Percentiles rank a stretch among this genome's conserved stretches.
phyloP scores from a whole-genome alignment of 2,888 invertebrate species.

The Macrophya alboannulata region DNA sequence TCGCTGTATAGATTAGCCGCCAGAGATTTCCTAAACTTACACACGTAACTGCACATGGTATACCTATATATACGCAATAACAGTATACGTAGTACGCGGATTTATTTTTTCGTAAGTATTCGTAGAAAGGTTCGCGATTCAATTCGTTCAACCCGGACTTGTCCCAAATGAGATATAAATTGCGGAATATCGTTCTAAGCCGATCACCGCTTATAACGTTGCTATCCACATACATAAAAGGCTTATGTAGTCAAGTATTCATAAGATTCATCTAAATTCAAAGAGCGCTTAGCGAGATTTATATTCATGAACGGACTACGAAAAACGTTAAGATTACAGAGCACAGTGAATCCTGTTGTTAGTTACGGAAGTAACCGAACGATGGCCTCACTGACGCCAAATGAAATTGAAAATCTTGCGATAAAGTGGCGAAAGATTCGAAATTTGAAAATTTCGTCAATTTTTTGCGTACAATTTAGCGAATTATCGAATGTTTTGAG shows the following conservation, averaged over 20 bases:
- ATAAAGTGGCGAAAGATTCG: not conserved
- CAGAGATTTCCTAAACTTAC: slow-evolving; percentile 31
- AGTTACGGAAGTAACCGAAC: not conserved
- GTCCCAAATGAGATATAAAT: slow-evolving; percentile 53
- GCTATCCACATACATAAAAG: not conserved
- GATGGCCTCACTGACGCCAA: not conserved
- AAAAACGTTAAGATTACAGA: slow-evolving; percentile 18
- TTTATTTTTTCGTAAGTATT: not conserved
- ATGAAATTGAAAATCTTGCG: not conserved
- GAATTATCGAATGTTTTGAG: not conserved
- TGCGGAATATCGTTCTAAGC: slow-evolving; percentile 41
- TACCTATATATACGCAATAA: slow-evolving; percentile 11
- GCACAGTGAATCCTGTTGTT: slow-evolving; percentile 18
- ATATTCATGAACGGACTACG: slow-evolving; percentile 23
- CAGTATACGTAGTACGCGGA: not conserved
- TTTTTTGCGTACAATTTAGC: not conserved
- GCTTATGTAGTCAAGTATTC: not conserved
- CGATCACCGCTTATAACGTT: not conserved
- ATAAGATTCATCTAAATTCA: slow-evolving; percentile 35
- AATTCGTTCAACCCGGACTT: slow-evolving; percentile 53
- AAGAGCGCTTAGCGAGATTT: slow-evolving; percentile 7
- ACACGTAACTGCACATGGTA: slow-evolving; percentile 11
- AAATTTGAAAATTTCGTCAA: not conserved
- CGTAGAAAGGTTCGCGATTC: slow-evolving; percentile 34
- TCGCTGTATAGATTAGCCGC: slow-evolving; percentile 15